A percentile compares a stretch with the other conserved stretches of the same genome.
Conservation (phyloP, 2,113 vertebrate genomes). For the Sinocyclocheilus maitianheensis region DNA sequence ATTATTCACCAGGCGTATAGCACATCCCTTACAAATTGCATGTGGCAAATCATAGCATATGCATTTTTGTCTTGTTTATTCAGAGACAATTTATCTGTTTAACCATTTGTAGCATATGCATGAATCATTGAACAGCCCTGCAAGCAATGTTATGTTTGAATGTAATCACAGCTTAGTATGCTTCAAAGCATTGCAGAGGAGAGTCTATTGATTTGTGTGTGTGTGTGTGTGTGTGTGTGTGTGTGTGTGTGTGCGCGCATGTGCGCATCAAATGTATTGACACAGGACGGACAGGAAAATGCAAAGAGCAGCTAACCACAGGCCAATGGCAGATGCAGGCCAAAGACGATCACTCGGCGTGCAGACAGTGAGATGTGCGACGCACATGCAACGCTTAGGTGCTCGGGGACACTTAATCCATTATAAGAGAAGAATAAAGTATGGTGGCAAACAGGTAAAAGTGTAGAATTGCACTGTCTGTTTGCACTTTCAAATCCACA, state of each 20-base stretch:
- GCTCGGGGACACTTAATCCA: too few relatives aligned
- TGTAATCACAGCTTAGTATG: conserved; percentile 26
- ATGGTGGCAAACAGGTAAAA: too few relatives aligned
- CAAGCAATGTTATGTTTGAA: not conserved
- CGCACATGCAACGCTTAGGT: too few relatives aligned
- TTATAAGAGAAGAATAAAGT: too few relatives aligned
- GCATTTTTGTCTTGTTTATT: conserved; percentile 20
- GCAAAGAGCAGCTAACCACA: conserved; percentile 29
- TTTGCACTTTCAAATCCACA: too few relatives aligned
- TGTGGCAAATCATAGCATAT: conserved; percentile 22
- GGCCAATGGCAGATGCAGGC: not conserved
- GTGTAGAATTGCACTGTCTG: too few relatives aligned
- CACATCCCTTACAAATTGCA: not conserved
- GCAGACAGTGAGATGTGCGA: too few relatives aligned
- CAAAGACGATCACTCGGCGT: not conserved
- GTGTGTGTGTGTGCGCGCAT: too few relatives aligned
- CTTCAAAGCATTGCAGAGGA: not conserved
- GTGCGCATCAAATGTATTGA: not conserved
- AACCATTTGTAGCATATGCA: conserved; percentile 25
- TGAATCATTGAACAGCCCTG: conserved; percentile 29
- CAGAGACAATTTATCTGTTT: not conserved
- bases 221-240: not conserved
- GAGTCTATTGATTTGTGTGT: conserved; percentile 22
- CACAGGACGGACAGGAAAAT: not conserved
- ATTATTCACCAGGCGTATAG: conserved; percentile 5